A percentile compares a stretch with the other conserved stretches of the same genome.
Evolutionary conservation across 2,113 vertebrate species (phyloP).

Genomic region (Melospiza georgiana): DNA sequence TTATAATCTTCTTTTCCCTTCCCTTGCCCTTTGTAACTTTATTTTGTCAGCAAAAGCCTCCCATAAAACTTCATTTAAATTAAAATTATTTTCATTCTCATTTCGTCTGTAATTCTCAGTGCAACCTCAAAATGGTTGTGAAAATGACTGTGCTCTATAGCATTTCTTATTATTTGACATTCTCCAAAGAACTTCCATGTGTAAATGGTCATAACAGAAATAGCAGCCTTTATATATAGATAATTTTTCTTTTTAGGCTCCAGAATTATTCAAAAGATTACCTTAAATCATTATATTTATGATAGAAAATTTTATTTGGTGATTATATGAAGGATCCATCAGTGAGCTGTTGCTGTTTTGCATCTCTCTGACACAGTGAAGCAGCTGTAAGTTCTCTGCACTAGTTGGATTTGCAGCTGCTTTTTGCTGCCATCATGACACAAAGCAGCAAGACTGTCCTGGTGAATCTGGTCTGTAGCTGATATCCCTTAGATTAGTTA

Average conservation of each 20-base stretch:
- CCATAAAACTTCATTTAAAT: background rate
- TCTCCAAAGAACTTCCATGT: background rate
- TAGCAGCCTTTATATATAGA: background rate
- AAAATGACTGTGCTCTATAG: background rate
- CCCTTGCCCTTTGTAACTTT: background rate
- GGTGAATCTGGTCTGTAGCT: background rate
- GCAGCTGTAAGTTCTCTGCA: background rate
- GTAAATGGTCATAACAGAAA: background rate
- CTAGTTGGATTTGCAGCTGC: background rate
- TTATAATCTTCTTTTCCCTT: background rate
- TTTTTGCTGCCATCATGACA: slow-evolving; percentile 23
- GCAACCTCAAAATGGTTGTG: background rate
- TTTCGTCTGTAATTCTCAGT: background rate
- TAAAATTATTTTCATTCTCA: background rate
- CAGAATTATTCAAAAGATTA: background rate
- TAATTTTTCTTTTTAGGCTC: background rate
- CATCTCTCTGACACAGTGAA: background rate
- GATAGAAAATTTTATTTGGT: background rate
- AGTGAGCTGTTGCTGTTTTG: background rate
- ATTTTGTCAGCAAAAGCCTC: background rate
- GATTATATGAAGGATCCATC: background rate
- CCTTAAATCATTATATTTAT: background rate
- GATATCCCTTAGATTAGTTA: background rate
- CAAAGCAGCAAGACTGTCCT: background rate
- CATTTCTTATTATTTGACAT: background rate